These are phyloP conservation scores for Eurystomus gularis DNA, from an alignment of 2,113 vertebrate species.

Conservation along the genomic window DNA sequence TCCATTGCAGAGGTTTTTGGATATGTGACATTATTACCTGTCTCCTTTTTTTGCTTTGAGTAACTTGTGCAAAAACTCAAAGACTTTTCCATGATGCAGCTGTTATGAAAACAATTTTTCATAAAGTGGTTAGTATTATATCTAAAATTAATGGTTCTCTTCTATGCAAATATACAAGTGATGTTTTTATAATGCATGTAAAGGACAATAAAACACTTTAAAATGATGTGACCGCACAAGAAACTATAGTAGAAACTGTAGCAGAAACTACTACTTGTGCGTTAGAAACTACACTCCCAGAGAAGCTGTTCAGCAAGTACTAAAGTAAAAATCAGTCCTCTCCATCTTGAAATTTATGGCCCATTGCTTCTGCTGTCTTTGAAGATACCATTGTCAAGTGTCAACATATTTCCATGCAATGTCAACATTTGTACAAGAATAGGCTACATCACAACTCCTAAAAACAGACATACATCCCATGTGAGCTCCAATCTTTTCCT, in stretches of 20 bases:
- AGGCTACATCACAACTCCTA: background rate
- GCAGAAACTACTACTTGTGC: too few species aligned
- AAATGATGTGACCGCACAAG: background rate
- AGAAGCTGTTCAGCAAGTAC: constrained; percentile 20
- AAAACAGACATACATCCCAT: background rate
- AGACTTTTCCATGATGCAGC: background rate
- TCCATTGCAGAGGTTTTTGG: background rate
- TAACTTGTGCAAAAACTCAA: background rate
- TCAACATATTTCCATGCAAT: background rate
- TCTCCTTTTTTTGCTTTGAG: background rate
- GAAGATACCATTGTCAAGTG: constrained; percentile 5
- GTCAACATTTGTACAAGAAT: background rate
- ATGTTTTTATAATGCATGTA: constrained; percentile 4
- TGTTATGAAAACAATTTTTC: background rate
- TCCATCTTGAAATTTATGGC: constrained; percentile 39
- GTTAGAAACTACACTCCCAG: background rate
- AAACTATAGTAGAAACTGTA: too few species aligned
- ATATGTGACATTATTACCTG: background rate
- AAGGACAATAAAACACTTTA: constrained; percentile 41
- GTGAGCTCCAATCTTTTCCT: background rate
- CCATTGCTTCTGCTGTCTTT: constrained; percentile 16
- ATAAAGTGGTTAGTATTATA: background rate
- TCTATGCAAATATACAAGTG: background rate
- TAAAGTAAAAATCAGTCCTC: background rate
- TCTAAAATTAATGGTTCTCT: background rate